phyloP scores from a whole-genome alignment of 2,797 vertebrate genomes.

The Poecilia gillii region DNA sequence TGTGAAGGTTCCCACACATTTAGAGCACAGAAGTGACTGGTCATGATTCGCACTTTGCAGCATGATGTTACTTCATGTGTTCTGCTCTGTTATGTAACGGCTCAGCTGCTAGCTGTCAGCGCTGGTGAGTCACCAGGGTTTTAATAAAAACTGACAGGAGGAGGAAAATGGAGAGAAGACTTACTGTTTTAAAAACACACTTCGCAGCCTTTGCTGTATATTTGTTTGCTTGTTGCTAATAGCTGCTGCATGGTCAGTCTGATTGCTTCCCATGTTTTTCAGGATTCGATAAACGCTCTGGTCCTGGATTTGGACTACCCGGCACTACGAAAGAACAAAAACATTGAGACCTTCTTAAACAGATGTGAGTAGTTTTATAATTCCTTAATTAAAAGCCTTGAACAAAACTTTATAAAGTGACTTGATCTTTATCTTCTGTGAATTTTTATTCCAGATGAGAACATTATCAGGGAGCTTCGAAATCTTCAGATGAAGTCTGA shows the following conservation, averaged over 20 bases:
- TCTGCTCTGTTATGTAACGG: neutral
- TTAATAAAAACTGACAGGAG: neutral
- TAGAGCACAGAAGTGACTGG: conserved; percentile 9
- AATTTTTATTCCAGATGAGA: conserved; percentile 85
- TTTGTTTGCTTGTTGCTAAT: neutral
- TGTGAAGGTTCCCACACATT: neutral
- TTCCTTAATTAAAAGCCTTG: neutral
- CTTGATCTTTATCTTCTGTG: neutral
- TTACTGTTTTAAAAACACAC: neutral
- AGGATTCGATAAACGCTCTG: conserved; percentile 97
- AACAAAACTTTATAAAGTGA: neutral
- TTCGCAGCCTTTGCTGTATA: neutral
- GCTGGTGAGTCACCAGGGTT: conserved; percentile 8
- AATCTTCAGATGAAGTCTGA: conserved; percentile 96
- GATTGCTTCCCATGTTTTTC: conserved; percentile 33
- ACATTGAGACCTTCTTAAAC: conserved; percentile 97
- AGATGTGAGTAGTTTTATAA: conserved; percentile 89
- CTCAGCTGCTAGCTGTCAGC: conserved; percentile 2
- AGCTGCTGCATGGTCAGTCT: neutral
- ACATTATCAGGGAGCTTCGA: conserved; percentile 88
- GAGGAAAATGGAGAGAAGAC: conserved; percentile 2
- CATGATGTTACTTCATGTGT: conserved; percentile 7
- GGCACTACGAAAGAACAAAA: conserved; percentile 98
- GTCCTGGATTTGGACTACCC: conserved; percentile 97
- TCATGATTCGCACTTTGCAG: neutral